These are phyloP conservation scores for Darevskia mixta DNA, from an alignment of 2,797 vertebrate genomes.

Conservation along the genomic window DNA sequence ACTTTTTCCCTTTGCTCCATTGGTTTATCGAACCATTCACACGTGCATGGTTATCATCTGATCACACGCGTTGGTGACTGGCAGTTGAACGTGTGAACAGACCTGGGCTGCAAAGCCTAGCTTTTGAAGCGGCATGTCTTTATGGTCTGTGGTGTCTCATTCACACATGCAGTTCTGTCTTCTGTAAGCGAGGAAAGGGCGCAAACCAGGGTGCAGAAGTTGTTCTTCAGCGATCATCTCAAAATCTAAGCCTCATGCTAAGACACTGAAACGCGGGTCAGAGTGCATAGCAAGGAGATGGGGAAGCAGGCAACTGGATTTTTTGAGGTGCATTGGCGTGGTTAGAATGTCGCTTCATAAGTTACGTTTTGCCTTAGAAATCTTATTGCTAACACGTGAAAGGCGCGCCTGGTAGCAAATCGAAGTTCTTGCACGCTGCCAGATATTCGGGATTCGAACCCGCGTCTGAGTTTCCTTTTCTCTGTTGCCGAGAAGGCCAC, in stretches of 20 bases:
- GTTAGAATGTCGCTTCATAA: not conserved
- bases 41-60: not conserved
- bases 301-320: too few relatives aligned
- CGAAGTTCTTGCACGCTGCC: not conserved
- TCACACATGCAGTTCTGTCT: not conserved
- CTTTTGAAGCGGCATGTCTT: not conserved
- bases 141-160: too few relatives aligned
- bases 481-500: too few relatives aligned
- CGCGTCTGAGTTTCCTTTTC: too few relatives aligned
- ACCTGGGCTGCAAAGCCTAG: not conserved
- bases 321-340: too few relatives aligned
- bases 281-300: too few relatives aligned
- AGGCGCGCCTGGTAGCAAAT: not conserved
- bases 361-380: not conserved
- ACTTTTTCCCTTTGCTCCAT: not conserved
- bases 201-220: not conserved
- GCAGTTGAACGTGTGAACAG: not conserved
- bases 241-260: not conserved
- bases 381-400: too few relatives aligned
- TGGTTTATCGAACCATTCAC: not conserved
- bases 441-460: not conserved
- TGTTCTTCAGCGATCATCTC: too few relatives aligned
- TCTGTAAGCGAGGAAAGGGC: too few relatives aligned
- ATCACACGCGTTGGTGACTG: not conserved
- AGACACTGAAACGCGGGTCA: not conserved